These are phyloP conservation scores for Aricia artaxerxes DNA, from an alignment of 2,888 invertebrate genomes.

Conservation along the genomic window DNA sequence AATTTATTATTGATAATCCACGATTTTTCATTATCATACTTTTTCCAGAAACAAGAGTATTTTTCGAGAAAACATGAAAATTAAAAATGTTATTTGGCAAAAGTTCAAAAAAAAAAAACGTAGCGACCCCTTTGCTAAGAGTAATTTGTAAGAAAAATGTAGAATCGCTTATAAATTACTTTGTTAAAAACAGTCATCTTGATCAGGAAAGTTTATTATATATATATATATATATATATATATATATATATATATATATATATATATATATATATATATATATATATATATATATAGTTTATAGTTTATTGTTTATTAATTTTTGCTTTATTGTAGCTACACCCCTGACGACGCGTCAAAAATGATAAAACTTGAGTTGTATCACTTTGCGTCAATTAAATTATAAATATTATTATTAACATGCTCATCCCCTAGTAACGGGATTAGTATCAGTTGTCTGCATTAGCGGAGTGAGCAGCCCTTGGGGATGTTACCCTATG, in stretches of 20 bases:
- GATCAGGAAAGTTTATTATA: too few relatives aligned
- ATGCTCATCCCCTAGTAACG: neutral
- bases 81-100: neutral
- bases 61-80: neutral
- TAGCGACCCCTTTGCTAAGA: too few relatives aligned
- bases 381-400: neutral
- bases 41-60: neutral
- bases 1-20: neutral
- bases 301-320: too few relatives aligned
- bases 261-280: too few relatives aligned
- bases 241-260: too few relatives aligned
- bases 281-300: too few relatives aligned
- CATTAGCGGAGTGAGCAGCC: constrained; percentile 30
- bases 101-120: neutral
- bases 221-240: too few relatives aligned
- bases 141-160: too few relatives aligned
- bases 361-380: neutral
- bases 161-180: too few relatives aligned
- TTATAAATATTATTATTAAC: constrained; percentile 6
- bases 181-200: too few relatives aligned
- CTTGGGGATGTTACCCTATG: constrained; percentile 13
- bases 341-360: neutral
- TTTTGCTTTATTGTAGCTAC: too few relatives aligned
- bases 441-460: constrained; percentile 31
- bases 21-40: neutral